These are phyloP conservation scores for Stictocephala bisonia DNA, from an alignment of 2,888 invertebrate genomes.

Conservation along the genomic window DNA sequence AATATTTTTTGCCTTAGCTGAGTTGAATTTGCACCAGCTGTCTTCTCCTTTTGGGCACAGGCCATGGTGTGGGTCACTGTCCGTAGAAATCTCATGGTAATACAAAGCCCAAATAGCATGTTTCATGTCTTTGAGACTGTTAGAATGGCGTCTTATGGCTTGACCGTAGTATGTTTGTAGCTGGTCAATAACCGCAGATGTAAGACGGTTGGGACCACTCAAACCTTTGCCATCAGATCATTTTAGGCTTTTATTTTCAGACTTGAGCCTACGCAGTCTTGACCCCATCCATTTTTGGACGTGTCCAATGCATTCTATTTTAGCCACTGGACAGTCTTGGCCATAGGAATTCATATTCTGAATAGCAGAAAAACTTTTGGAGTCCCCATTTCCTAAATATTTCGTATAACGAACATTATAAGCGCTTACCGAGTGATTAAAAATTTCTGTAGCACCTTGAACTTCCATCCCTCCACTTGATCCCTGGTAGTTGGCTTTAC, in stretches of 20 bases:
- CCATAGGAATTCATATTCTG: neutral
- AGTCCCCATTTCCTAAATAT: neutral
- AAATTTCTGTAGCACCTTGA: neutral
- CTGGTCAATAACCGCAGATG: neutral
- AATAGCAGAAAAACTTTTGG: neutral
- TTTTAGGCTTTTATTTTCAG: neutral
- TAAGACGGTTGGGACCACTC: neutral
- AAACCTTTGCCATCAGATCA: neutral
- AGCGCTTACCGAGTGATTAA: neutral
- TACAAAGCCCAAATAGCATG: slow-evolving; percentile 5
- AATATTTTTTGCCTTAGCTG: neutral
- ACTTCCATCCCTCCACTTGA: neutral
- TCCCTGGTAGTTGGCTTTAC: neutral
- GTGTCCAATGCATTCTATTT: neutral
- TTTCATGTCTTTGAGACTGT: neutral
- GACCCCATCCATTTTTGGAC: neutral
- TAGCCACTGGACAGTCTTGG: neutral
- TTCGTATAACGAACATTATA: neutral
- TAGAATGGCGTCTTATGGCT: neutral
- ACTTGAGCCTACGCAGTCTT: neutral
- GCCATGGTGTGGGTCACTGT: neutral
- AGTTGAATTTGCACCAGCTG: neutral
- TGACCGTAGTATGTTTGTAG: slow-evolving; percentile 8
- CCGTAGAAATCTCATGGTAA: neutral
- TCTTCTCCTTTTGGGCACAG: slow-evolving; percentile 15